A percentile compares a stretch with the other conserved stretches of the same genome.
Conservation (phyloP, 2,797 vertebrate species). For the Leptatherina wallacei region DNA sequence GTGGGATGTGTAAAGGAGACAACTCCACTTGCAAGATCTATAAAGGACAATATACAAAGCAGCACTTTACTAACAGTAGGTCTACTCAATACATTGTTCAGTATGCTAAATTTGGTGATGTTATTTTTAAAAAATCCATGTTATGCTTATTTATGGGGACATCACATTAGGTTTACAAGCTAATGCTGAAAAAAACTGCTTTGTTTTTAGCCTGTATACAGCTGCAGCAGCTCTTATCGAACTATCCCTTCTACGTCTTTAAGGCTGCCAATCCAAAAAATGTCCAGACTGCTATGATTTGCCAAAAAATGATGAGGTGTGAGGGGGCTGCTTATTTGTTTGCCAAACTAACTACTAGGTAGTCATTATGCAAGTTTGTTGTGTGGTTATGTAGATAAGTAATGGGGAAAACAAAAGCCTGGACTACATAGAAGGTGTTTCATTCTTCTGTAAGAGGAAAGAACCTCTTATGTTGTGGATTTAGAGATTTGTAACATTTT, state of each 20-base stretch:
- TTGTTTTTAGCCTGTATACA: no score
- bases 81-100: conserved; percentile 4
- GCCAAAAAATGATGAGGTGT: background rate
- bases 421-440: background rate
- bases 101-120: background rate
- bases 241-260: no score
- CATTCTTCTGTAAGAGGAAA: background rate
- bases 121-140: background rate
- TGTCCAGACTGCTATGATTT: no score
- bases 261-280: no score
- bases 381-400: background rate
- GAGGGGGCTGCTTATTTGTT: background rate
- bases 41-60: conserved; percentile 87
- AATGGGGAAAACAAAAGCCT: background rate
- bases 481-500: background rate
- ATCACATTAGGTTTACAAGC: background rate
- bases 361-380: background rate
- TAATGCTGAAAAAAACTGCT: no score
- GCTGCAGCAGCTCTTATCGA: no score
- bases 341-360: background rate
- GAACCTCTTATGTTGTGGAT: background rate
- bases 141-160: background rate
- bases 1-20: conserved; percentile 89
- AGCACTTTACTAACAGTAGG: conserved; percentile 87
- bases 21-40: conserved; percentile 88